A percentile compares a stretch with the other conserved stretches of the same genome.
phyloP scores from a whole-genome alignment of 2,888 invertebrate genomes.

The Drosophila cyrtoloma region DNA sequence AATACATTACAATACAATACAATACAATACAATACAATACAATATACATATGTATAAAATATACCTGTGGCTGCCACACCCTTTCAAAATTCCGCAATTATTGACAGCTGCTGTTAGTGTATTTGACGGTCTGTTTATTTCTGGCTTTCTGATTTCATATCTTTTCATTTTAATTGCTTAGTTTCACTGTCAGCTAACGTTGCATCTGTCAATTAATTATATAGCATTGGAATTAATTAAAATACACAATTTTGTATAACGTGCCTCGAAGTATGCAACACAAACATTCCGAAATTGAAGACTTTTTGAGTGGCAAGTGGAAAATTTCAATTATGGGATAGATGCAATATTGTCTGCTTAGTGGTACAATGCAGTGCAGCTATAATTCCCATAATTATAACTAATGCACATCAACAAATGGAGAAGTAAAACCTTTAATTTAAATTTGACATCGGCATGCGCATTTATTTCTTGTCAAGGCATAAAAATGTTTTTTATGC shows the following conservation, averaged over 20 bases:
- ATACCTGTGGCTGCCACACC: not conserved
- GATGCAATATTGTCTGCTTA: not conserved
- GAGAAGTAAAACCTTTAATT: not conserved
- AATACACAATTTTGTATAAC: constrained; percentile 8
- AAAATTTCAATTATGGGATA: not conserved
- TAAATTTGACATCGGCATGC: constrained; percentile 14
- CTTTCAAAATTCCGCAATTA: not conserved
- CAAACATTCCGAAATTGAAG: constrained; percentile 4
- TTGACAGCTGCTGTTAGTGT: not conserved
- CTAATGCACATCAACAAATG: not conserved
- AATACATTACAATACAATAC: not conserved
- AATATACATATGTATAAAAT: not conserved
- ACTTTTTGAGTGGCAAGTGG: not conserved
- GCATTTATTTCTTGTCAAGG: constrained; percentile 23
- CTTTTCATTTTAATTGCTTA: not conserved
- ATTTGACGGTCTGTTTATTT: not conserved
- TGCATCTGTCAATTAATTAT: constrained; percentile 63
- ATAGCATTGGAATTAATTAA: constrained; percentile 38
- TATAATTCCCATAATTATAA: not conserved
- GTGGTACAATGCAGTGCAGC: not conserved
- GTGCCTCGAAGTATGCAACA: constrained; percentile 38
- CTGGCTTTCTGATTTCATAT: not conserved
- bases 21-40: no score
- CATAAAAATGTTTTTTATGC: constrained; percentile 25
- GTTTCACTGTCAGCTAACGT: constrained; percentile 33